Evolutionary conservation across 2,113 vertebrate genomes (phyloP), one percentile per base, ranked within the genome.

Genomic region (Pongo abelii): DNA sequence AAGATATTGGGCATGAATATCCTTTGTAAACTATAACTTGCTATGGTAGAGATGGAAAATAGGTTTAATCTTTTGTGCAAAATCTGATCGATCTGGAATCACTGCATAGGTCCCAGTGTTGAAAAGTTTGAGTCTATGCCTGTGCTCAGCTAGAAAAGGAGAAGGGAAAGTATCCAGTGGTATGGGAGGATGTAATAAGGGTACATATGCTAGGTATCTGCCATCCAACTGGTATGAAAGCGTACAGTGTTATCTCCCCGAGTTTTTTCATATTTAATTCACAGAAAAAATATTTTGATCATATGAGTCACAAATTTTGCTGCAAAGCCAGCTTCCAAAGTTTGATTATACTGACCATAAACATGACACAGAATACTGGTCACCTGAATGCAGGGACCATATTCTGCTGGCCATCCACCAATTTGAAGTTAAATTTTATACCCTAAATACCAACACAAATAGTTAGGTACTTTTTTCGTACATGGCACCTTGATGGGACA

Each of bases 301-400:
- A 89, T 93, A 75, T 95, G 80, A 92, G 40, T 92, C 40, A 93
- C 70, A 92, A 79, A 77, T 85, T 95, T 52, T 84, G 94, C 48
- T 77, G n/a, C 6, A 91, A 94, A 95, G 43, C 7, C 25, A 91
- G 18, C 25, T 83, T 88, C 40, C 43, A 74, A 35, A 96, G 43
- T 95, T 69, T 79, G 43, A 70, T 8, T 64, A 74, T 5, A 64
- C 11, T 50, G n/a, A 89, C 79, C 85, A 97, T 75, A 97, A 93
- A 85, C 3, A 22, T 84, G 57, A 85, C 18, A 70, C 38, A 50
- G 11, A 88, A 69, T 74, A 93, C 27, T 17, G 16, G 83, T 70
- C 23, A 70, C 46, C 46, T 46, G 93, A 96, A 96, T 48, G 40
- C 48, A 83, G 35, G 95, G 59, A 93, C 18, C 11, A 78, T 52